phyloP scores from a whole-genome alignment of 1,140 invertebrate genomes.

The Bombus breviceps region DNA sequence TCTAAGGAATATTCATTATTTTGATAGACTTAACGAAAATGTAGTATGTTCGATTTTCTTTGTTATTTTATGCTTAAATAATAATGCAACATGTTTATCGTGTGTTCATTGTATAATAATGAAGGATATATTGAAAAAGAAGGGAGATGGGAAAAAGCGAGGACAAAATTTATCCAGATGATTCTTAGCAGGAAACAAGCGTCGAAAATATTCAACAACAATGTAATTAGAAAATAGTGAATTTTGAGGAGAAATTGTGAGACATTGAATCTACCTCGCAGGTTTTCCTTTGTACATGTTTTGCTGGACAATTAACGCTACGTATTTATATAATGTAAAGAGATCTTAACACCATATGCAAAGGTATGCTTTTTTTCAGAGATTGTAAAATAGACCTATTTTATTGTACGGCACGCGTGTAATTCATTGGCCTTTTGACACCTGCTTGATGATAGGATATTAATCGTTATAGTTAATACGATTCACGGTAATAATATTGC shows the following conservation, averaged over 20 bases:
- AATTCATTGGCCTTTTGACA: conserved; percentile 78
- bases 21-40: neutral
- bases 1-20: neutral
- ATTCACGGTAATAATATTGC: conserved; percentile 61
- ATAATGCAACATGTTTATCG: neutral
- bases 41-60: neutral
- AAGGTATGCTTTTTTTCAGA: conserved; percentile 74
- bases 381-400: conserved; percentile 76
- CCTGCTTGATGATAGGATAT: conserved; percentile 80
- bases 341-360: conserved; percentile 49
- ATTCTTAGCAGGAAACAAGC: neutral
- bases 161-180: neutral
- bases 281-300: neutral
- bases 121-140: neutral
- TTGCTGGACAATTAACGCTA: conserved; percentile 27
- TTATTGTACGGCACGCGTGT: conserved; percentile 73
- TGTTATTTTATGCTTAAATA: neutral
- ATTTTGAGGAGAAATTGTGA: neutral
- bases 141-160: neutral
- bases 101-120: neutral
- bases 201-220: neutral
- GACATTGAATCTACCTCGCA: neutral
- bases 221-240: neutral
- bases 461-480: conserved; percentile 74
- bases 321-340: conserved; percentile 32